phyloP scores from a whole-genome alignment of 2,113 vertebrate genomes.

The Strix uralensis region DNA sequence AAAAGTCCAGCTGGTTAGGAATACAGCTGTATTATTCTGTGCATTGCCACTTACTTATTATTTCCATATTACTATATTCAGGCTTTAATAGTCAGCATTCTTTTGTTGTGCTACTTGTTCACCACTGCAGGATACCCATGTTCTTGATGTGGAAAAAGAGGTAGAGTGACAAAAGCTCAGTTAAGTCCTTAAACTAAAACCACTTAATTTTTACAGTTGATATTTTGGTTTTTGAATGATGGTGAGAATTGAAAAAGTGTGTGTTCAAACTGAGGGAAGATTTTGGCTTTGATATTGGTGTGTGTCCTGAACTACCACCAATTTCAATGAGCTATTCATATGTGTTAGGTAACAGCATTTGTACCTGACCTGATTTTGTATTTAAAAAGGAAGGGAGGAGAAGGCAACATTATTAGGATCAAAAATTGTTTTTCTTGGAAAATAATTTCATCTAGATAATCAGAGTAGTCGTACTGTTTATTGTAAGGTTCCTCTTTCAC shows the following conservation, averaged over 20 bases:
- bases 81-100: background rate
- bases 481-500: background rate
- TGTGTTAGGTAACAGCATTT: background rate
- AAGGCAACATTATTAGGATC: background rate
- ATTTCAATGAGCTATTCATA: background rate
- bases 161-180: background rate
- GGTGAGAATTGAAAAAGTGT: background rate
- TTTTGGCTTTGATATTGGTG: background rate
- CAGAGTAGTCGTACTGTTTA: background rate
- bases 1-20: background rate
- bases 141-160: background rate
- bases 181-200: background rate
- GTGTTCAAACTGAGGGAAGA: background rate
- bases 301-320: background rate
- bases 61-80: background rate
- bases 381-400: background rate
- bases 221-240: background rate
- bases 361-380: background rate
- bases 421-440: background rate
- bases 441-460: background rate
- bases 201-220: background rate
- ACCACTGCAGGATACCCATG: fast-evolving
- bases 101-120: background rate
- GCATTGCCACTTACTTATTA: background rate
- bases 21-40: background rate